phyloP scores from a whole-genome alignment of 2,888 invertebrate genomes.

The Nephrotoma appendiculata region DNA sequence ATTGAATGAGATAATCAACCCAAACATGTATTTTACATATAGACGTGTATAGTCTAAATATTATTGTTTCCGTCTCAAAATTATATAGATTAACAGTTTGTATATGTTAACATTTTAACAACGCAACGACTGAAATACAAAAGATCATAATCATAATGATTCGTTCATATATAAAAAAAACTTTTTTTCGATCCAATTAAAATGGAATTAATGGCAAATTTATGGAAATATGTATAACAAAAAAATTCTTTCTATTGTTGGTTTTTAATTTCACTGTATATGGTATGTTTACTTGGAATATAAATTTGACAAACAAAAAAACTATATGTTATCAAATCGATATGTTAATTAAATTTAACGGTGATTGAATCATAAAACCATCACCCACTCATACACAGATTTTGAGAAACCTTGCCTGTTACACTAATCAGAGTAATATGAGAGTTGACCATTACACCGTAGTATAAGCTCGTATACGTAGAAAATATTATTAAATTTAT shows the following conservation, averaged over 20 bases:
- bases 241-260: neutral
- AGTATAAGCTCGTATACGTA: neutral
- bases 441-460: neutral
- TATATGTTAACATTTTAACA: neutral
- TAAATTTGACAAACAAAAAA: neutral
- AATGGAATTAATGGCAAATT: neutral
- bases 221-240: neutral
- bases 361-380: neutral
- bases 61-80: neutral
- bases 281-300: neutral
- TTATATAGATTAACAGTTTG: neutral
- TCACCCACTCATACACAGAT: neutral
- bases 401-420: neutral
- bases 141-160: neutral
- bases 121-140: neutral
- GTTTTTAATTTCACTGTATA: neutral
- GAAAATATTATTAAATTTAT: neutral
- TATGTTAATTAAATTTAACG: neutral
- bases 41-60: neutral
- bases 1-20: neutral
- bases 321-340: neutral
- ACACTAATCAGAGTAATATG: neutral
- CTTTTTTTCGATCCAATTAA: neutral
- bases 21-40: neutral
- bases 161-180: neutral